Percentiles rank a stretch among this genome's conserved stretches.
These are phyloP conservation scores for Thelaira solivaga DNA, from an alignment of 2,888 invertebrate species.

Conservation along the genomic window DNA sequence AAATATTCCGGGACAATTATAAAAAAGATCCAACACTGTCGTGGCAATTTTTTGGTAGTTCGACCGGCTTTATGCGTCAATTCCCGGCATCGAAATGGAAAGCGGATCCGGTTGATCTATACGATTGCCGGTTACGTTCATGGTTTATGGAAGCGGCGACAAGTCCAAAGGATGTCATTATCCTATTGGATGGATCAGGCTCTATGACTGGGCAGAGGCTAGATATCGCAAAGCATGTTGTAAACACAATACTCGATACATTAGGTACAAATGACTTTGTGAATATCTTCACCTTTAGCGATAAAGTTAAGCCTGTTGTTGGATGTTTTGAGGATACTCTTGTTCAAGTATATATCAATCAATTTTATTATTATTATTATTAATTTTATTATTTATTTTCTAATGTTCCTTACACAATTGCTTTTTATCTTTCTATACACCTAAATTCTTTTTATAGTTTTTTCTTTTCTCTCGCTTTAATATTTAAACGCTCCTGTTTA, in stretches of 20 bases:
- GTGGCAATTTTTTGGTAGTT: constrained; percentile 99
- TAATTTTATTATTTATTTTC: background rate
- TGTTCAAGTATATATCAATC: constrained; percentile 88
- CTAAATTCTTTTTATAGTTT: background rate
- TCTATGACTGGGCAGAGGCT: constrained; percentile 93
- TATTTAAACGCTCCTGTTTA: constrained; percentile 5
- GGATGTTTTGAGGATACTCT: constrained; percentile 92
- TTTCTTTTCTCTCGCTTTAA: background rate
- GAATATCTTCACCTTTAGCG: constrained; percentile 95
- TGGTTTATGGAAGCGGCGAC: constrained; percentile 99
- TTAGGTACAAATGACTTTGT: constrained; percentile 98
- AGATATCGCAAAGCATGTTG: constrained; percentile 93
- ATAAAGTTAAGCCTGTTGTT: constrained; percentile 87
- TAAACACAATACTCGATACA: constrained; percentile 94
- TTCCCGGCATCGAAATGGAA: constrained; percentile 94
- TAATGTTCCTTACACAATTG: background rate
- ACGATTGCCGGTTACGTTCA: constrained; percentile 94
- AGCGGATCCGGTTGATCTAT: constrained; percentile 91
- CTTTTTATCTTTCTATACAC: background rate
- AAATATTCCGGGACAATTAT: constrained; percentile 91
- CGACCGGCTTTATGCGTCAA: constrained; percentile 97
- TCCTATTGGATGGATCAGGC: constrained; percentile 92
- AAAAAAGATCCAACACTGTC: constrained; percentile 90
- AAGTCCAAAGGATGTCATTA: constrained; percentile 94
- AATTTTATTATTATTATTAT: constrained; percentile 39